Evolutionary conservation across 92 coral and sea anemone species (phyloP), one percentile per base, ranked within the genome.

Genomic region (Phenganax stokvisi): DNA sequence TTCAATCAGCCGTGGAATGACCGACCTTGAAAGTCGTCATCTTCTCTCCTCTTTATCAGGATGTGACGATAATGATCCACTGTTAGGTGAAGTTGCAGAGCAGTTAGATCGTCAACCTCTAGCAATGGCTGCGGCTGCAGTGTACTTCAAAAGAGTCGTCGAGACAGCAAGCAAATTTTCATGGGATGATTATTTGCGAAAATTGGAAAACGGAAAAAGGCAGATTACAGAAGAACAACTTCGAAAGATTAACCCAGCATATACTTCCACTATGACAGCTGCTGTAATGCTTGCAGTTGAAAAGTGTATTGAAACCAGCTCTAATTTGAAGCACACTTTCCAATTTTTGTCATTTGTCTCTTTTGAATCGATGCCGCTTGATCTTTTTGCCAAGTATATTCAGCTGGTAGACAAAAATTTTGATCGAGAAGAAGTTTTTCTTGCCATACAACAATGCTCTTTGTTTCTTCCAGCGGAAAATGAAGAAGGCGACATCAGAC

Each of bases 251-350:
- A n/a, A n/a, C n/a, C n/a, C n/a, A n/a, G n/a, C n/a, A n/a, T n/a
- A n/a, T n/a, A n/a, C n/a, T n/a, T n/a, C n/a, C 27, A 71, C 85
- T 8, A 85, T 85, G 88, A 63, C 72, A 16, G 25, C 25, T 20
- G 25, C 25, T 20, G 25, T 20, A 0, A 0, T 20, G 25, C 25
- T 20, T 20, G 25, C 85, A 0, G 81, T 80, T 6, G 75, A 71
- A 31, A 85, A 72, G 12, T 51, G 11, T 67, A 17, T 0, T 7
- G 44, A 54, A 59, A 28, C 52, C 25, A 54, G 8, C 29, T 12
- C 60, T n/a, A n/a, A n/a, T n/a, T n/a, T n/a, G n/a, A n/a, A n/a
- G n/a, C n/a, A 52, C 61, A 55, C 77, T 2, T 28, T 80, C 62
- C 57, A 67, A 8, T 44, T 80, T 0, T 65, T 80, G 54, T 80